Percentiles rank a stretch among this genome's conserved stretches.
Evolutionary conservation across 2,113 vertebrate genomes (phyloP).

Genomic region (Podarcis cretensis): DNA sequence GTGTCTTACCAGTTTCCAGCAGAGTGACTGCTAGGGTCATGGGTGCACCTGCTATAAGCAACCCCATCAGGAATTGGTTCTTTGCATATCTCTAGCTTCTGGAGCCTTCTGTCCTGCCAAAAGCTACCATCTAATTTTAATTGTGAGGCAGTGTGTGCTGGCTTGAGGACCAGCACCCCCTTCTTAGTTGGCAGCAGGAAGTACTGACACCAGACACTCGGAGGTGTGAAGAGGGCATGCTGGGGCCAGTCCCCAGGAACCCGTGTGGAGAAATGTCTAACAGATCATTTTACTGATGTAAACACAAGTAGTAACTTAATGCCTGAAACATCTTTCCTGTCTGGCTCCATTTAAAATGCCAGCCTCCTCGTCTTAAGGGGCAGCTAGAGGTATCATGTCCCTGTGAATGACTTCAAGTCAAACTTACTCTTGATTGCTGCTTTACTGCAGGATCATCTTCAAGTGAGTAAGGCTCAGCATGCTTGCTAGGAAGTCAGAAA

Average conservation of each 20-base stretch:
- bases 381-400: neutral
- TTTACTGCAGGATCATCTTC: neutral
- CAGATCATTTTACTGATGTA: constrained; percentile 11
- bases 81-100: neutral
- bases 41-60: neutral
- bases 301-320: constrained; percentile 26
- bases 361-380: neutral
- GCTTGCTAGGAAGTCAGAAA: neutral
- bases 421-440: neutral
- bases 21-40: too few relatives aligned
- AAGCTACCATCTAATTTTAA: neutral
- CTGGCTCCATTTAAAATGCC: constrained; percentile 22
- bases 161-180: neutral
- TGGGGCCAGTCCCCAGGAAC: neutral
- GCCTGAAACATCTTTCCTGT: constrained; percentile 12
- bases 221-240: neutral
- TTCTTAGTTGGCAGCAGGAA: neutral
- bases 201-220: neutral
- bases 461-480: neutral
- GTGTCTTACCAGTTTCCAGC: neutral
- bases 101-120: neutral
- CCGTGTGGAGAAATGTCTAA: neutral
- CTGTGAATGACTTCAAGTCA: neutral
- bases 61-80: neutral
- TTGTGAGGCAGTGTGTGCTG: neutral